Conservation (phyloP, 2,113 vertebrate species). For the Ciconia maguari region DNA sequence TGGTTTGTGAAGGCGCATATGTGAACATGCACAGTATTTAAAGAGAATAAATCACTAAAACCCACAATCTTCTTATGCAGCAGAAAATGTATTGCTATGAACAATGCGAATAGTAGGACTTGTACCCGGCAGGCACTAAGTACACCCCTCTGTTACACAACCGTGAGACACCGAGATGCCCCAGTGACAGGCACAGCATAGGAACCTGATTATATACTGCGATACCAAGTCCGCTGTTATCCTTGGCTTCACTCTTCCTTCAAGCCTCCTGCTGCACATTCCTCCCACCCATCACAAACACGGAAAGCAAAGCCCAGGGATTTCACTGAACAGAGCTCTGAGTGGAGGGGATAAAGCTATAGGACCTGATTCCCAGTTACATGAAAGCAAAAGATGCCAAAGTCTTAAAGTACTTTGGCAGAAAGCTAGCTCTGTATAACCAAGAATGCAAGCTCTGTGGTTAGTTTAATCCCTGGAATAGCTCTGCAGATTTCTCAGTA, state of each 20-base stretch:
- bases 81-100: neutral
- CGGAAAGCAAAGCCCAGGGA: neutral
- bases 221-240: neutral
- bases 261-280: neutral
- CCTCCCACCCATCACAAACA: neutral
- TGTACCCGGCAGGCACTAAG: fast-evolving
- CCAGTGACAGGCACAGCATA: neutral
- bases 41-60: neutral
- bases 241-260: neutral
- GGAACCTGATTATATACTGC: neutral
- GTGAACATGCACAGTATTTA: fast-evolving
- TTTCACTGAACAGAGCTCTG: neutral
- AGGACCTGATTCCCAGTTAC: neutral
- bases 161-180: fast-evolving
- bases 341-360: neutral
- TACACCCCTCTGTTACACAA: neutral
- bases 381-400: slow-evolving; percentile 56
- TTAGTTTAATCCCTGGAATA: slow-evolving; percentile 49
- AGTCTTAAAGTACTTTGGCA: slow-evolving; percentile 57
- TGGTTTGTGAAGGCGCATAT: fast-evolving
- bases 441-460: slow-evolving; percentile 50
- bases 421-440: neutral
- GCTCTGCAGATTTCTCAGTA: slow-evolving; percentile 42
- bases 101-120: fast-evolving
- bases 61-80: fast-evolving